Evolutionary conservation across 2,113 vertebrate species (phyloP).

Genomic region (Copsychus sechellarum): DNA sequence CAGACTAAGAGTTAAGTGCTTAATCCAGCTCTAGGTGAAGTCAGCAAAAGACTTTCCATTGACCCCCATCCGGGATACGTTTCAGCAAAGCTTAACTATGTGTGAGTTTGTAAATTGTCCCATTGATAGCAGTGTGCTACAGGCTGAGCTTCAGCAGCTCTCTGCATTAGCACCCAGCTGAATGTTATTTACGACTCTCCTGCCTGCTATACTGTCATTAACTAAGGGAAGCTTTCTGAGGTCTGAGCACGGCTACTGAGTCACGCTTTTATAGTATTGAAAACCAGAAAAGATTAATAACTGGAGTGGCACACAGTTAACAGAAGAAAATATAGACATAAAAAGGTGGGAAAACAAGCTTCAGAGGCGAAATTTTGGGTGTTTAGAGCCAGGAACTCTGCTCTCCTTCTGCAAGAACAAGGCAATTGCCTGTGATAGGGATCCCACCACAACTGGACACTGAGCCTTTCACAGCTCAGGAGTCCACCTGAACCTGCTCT

Average conservation of each 20-base stretch:
- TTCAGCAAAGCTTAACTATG: background rate
- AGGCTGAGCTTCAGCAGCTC: background rate
- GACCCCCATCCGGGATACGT: background rate
- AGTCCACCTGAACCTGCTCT: background rate
- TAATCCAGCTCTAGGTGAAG: conserved; percentile 1
- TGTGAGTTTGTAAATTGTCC: background rate
- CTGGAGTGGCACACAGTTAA: background rate
- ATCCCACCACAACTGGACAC: background rate
- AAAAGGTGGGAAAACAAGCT: background rate
- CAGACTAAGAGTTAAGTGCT: background rate
- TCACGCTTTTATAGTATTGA: background rate
- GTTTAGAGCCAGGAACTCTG: background rate
- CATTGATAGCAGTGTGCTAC: background rate
- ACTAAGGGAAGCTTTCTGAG: background rate
- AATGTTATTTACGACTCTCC: background rate
- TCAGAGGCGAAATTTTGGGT: background rate
- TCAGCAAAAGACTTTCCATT: background rate
- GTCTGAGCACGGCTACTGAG: background rate
- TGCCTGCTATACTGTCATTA: background rate
- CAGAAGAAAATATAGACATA: background rate
- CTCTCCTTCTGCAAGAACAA: background rate
- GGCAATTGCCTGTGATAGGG: background rate
- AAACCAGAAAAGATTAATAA: background rate
- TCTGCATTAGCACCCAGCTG: background rate
- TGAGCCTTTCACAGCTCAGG: background rate